phyloP scores from a whole-genome alignment of 2,797 vertebrate species.

The Orestias chungarensis region DNA sequence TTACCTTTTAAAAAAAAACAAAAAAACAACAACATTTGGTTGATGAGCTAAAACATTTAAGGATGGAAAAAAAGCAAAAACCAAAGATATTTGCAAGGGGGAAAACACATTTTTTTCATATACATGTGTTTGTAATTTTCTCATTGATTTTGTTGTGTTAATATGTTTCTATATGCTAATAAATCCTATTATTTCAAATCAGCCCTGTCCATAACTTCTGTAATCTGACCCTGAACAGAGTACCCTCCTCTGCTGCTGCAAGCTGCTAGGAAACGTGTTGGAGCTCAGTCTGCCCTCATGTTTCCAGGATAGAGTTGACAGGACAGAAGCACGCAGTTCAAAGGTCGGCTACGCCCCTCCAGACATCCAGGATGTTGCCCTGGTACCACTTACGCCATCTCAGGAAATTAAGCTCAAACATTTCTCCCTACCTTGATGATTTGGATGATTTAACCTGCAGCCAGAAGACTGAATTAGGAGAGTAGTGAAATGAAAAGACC shows the following conservation, averaged over 20 bases:
- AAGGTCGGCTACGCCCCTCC: conserved; percentile 78
- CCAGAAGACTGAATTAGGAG: background rate
- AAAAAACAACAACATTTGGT: background rate
- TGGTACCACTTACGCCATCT: conserved; percentile 40
- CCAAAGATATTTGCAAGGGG: background rate
- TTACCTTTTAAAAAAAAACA: no score
- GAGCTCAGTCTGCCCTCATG: conserved; percentile 77
- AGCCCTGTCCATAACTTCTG: conserved; percentile 5
- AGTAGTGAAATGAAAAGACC: background rate
- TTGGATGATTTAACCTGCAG: background rate
- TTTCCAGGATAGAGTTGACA: conserved; percentile 53
- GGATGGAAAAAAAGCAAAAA: background rate
- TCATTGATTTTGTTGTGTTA: background rate
- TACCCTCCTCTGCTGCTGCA: conserved; percentile 83
- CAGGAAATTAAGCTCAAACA: conserved; percentile 34
- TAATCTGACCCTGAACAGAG: conserved; percentile 72
- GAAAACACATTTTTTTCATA: background rate
- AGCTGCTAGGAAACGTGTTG: conserved; percentile 81
- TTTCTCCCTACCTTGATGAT: conserved; percentile 19
- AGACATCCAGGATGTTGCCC: conserved; percentile 81
- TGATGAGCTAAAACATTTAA: background rate
- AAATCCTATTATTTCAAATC: background rate
- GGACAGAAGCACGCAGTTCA: conserved; percentile 64
- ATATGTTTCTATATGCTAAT: background rate
- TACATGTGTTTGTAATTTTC: background rate